phyloP scores from a whole-genome alignment of 2,888 invertebrate species.

The Ecdyonurus torrentis region DNA sequence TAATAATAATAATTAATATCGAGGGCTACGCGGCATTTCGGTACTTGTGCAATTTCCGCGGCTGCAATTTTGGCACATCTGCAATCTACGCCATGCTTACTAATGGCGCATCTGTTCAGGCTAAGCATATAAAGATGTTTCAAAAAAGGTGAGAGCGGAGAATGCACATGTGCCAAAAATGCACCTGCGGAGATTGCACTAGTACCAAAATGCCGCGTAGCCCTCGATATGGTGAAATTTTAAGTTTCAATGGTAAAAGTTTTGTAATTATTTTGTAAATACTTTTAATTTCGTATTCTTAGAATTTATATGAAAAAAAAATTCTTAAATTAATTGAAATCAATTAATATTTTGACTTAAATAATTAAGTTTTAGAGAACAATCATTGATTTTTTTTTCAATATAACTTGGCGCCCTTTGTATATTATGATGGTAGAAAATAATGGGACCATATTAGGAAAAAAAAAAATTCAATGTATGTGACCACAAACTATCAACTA shows the following conservation, averaged over 20 bases:
- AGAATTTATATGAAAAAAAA: neutral
- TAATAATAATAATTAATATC: too few species aligned
- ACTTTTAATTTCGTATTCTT: too few species aligned
- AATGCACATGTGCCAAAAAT: too few species aligned
- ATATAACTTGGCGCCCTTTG: neutral
- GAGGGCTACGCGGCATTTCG: too few species aligned
- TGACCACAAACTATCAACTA: neutral
- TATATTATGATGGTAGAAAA: neutral
- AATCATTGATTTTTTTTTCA: neutral
- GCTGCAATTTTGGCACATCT: too few species aligned
- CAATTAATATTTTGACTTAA: neutral
- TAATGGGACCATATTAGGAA: neutral
- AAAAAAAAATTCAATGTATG: neutral
- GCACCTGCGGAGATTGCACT: too few species aligned
- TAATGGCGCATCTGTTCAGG: too few species aligned
- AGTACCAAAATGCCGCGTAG: too few species aligned
- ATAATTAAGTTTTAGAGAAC: neutral
- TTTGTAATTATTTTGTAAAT: neutral
- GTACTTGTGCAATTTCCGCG: too few species aligned
- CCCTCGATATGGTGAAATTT: neutral
- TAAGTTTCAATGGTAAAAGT: neutral
- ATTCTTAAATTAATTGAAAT: neutral
- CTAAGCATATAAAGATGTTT: too few species aligned
- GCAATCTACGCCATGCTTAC: too few species aligned
- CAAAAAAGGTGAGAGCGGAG: too few species aligned